Evolutionary conservation across 2,797 vertebrate genomes (phyloP), one percentile per base, ranked within the genome.

Genomic region (Ispidina lecontei): DNA sequence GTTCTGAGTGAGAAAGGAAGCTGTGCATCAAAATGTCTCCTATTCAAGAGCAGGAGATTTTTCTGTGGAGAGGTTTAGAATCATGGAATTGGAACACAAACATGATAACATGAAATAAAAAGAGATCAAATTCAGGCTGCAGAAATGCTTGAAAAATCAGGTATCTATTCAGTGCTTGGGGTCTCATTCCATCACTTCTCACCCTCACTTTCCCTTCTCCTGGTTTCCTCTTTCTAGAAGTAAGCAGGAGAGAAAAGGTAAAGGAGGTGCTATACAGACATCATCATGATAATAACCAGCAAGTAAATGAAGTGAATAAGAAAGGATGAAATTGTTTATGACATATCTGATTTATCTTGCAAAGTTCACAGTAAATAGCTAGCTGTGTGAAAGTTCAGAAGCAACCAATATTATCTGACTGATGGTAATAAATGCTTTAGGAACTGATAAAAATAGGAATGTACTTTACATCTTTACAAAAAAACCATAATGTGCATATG

Each of bases 31-130:
- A 68, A 49, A 28, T 16, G 70, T 16, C 63, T 64, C 44, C 73
- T 54, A 31, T 22, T 60, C 28, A 19, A 37, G 77, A 68, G 35
- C 60, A 59, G 29, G 9, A 35, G 6, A 25, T 41, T 23, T 52
- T 77, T 47, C 89, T 63, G 16, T 1, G 16, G 25, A 68, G 33
- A 71, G 39, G 47, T 51, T 55, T 55, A 35, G 47, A 56, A 74
- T 20, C 43, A 21, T 17, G 3, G 21, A 70, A 55, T 1, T 14
- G 31, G 49, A 52, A 82, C n/a, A 6, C 5, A 41, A 52, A 64
- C n/a, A 22, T 1, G 0, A 5, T 20, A 22, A 28, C 14, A 8
- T 4, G 16, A 20, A 21, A 78, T 6, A 31, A 11, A 56, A 3
- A 56, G 9, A 70, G 23, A 26, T 10, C 59, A 77, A 65, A 39